phyloP scores from a whole-genome alignment of 2,113 vertebrate genomes.

The Octodon degus region DNA sequence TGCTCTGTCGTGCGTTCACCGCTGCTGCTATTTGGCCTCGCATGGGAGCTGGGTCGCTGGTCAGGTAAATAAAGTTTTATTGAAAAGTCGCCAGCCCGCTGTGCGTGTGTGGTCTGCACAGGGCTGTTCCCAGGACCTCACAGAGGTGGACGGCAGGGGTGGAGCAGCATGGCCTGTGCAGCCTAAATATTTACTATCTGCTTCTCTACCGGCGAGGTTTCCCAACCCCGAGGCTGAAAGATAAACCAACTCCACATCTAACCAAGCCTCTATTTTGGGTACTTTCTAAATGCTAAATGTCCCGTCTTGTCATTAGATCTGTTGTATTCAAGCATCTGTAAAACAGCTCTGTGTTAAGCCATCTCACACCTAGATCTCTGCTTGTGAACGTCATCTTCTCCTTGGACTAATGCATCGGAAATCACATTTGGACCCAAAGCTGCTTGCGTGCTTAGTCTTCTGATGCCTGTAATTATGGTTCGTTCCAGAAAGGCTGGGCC shows the following conservation, averaged over 20 bases:
- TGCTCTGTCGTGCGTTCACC: fast-evolving
- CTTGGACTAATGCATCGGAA: background rate
- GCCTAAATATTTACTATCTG: constrained; percentile 28
- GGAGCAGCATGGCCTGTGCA: background rate
- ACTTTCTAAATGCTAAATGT: background rate
- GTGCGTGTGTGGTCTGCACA: background rate
- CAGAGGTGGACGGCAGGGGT: background rate
- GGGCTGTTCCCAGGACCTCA: background rate
- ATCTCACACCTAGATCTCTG: background rate
- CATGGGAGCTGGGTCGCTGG: background rate
- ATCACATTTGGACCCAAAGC: background rate
- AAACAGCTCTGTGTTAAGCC: too few relatives aligned
- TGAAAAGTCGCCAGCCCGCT: fast-evolving
- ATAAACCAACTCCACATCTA: background rate
- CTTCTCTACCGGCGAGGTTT: background rate
- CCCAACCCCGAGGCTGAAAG: background rate
- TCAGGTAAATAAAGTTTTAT: background rate
- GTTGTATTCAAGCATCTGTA: background rate
- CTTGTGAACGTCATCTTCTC: fast-evolving
- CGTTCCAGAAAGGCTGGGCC: background rate
- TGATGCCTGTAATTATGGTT: background rate
- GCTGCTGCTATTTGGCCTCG: background rate
- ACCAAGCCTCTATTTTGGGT: background rate
- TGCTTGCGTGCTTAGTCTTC: background rate
- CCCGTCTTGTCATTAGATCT: background rate